Percentiles rank a stretch among this genome's conserved stretches.
phyloP scores from a whole-genome alignment of 2,113 vertebrate species.

The Neodontobutis hainanensis region DNA sequence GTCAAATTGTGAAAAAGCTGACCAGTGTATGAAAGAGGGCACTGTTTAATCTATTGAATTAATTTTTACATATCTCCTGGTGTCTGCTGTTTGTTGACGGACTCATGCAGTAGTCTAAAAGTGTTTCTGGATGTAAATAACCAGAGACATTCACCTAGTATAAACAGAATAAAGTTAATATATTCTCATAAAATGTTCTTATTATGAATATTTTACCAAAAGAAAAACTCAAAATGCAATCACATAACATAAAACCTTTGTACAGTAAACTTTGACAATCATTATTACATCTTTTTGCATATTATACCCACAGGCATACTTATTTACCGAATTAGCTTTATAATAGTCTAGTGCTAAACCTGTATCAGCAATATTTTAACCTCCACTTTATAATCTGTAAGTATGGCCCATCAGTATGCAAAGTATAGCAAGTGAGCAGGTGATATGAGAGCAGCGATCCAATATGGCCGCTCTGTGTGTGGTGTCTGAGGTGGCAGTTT shows the following conservation, averaged over 20 bases:
- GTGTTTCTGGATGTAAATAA: background rate
- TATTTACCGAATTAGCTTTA: background rate
- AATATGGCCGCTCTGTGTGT: constrained; percentile 70
- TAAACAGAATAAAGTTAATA: too few species aligned
- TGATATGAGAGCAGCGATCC: constrained; percentile 63
- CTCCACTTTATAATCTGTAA: constrained; percentile 1
- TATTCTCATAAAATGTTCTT: too few species aligned
- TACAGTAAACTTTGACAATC: background rate
- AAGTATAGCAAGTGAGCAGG: constrained; percentile 61
- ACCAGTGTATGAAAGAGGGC: background rate
- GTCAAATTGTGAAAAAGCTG: background rate
- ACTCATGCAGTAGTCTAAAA: constrained; percentile 45
- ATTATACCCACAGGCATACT: constrained; percentile 3
- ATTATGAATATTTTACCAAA: constrained; percentile 2
- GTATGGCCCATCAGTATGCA: constrained; percentile 11
- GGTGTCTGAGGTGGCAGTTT: constrained; percentile 73
- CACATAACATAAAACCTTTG: background rate
- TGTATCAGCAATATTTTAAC: background rate
- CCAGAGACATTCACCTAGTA: too few species aligned
- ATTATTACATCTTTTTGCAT: constrained; percentile 10
- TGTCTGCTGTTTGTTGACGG: constrained; percentile 24
- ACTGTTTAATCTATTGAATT: background rate
- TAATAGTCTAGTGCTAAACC: constrained; percentile 13
- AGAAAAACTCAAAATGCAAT: background rate
- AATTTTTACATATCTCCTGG: background rate